Conservation (phyloP, 2,113 vertebrate genomes). For the Poecile atricapillus region DNA sequence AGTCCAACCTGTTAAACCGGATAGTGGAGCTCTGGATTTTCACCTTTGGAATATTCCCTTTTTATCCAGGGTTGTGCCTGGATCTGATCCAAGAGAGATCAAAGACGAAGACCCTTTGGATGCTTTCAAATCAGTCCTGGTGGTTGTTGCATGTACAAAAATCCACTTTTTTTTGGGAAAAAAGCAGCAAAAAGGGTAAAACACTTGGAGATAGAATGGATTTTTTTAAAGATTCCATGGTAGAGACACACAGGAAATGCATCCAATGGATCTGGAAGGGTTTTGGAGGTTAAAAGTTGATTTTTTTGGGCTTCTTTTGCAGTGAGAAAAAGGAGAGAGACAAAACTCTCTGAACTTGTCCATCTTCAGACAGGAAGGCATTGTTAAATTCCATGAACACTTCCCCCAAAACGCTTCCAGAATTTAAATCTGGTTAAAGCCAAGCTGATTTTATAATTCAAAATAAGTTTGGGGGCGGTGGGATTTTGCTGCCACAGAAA, state of each 20-base stretch:
- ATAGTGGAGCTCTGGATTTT: not conserved
- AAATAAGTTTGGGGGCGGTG: not conserved
- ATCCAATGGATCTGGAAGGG: not conserved
- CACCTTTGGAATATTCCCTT: not conserved
- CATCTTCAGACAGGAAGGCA: not conserved
- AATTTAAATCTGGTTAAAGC: not conserved
- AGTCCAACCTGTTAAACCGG: not conserved
- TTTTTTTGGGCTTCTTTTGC: not conserved
- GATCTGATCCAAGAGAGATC: not conserved
- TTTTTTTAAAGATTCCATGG: not conserved
- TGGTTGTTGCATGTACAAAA: not conserved
- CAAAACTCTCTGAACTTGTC: not conserved
- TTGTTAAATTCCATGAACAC: not conserved
- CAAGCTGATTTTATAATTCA: not conserved
- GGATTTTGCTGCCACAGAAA: not conserved
- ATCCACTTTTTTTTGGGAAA: not conserved
- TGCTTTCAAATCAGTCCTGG: not conserved
- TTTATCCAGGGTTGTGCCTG: not conserved
- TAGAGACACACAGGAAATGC: not conserved
- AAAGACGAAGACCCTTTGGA: not conserved
- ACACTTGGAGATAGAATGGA: not conserved
- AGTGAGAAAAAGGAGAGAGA: not conserved
- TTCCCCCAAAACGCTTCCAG: not conserved
- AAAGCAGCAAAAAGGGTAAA: not conserved
- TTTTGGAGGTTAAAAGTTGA: not conserved